These are phyloP conservation scores for Trypoxylus dichotomus DNA, from an alignment of 1,140 invertebrate species.

Conservation along the genomic window DNA sequence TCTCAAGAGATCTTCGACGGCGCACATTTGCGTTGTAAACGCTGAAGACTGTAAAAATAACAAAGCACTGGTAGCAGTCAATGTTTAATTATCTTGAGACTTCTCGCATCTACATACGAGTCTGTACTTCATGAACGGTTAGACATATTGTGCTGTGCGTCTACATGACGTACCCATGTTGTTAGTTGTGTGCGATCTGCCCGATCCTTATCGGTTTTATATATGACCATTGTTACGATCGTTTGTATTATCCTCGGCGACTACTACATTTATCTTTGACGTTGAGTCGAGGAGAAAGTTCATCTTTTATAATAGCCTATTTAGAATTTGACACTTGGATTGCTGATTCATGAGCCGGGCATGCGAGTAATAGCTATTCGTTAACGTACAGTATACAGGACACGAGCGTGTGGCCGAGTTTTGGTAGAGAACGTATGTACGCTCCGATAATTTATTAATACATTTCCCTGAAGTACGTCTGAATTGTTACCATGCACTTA, in stretches of 20 bases:
- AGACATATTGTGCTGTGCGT: background rate
- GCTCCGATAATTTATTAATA: no score
- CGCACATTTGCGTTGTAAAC: background rate
- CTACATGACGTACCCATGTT: background rate
- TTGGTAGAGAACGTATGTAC: no score
- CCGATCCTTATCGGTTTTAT: background rate
- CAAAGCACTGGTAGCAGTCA: background rate
- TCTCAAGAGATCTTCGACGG: background rate
- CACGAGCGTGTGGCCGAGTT: no score
- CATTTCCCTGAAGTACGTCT: no score
- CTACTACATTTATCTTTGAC: background rate
- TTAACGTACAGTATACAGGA: no score
- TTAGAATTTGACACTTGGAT: background rate
- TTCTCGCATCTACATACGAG: background rate
- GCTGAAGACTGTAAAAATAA: background rate
- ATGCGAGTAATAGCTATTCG: no score
- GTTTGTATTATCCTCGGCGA: background rate
- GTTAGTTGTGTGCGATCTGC: background rate
- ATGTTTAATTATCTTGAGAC: background rate
- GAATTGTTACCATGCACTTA: no score
- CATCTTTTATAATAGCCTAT: background rate
- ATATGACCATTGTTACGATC: background rate
- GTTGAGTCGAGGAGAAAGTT: background rate
- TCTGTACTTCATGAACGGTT: background rate
- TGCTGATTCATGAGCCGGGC: background rate